phyloP scores from a whole-genome alignment of 2,888 invertebrate genomes.

The Yponomeuta cagnagella region DNA sequence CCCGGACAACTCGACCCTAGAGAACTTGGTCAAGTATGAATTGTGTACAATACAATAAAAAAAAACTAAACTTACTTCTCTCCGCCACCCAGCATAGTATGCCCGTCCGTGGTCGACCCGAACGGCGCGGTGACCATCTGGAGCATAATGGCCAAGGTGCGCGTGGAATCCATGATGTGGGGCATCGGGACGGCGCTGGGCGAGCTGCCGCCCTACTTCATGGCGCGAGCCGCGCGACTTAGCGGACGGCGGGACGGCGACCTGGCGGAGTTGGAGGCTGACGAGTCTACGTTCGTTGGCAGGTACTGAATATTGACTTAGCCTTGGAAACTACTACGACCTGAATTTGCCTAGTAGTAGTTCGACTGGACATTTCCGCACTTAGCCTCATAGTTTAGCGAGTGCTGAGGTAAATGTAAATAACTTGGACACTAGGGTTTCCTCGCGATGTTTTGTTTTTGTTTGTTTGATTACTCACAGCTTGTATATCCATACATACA shows the following conservation, averaged over 20 bases:
- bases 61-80: background rate
- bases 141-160: constrained; percentile 95
- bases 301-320: constrained; percentile 25
- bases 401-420: too few species aligned
- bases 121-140: constrained; percentile 85
- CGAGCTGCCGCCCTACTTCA: constrained; percentile 99
- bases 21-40: too few species aligned
- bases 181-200: constrained; percentile 98
- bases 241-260: constrained; percentile 57
- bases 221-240: constrained; percentile 95
- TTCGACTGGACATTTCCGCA: too few species aligned
- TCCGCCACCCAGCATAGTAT: constrained; percentile 83
- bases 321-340: background rate
- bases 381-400: too few species aligned
- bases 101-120: constrained; percentile 83
- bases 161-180: constrained; percentile 98
- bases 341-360: too few species aligned
- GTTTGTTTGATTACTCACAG: too few species aligned
- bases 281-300: constrained; percentile 27
- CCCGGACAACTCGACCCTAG: too few species aligned
- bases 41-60: too few species aligned
- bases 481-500: too few species aligned
- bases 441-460: too few species aligned
- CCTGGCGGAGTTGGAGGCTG: constrained; percentile 42
- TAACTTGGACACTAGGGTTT: too few species aligned